Conservation (phyloP, 2,888 invertebrate genomes). For the Xanthorhoe designata region DNA sequence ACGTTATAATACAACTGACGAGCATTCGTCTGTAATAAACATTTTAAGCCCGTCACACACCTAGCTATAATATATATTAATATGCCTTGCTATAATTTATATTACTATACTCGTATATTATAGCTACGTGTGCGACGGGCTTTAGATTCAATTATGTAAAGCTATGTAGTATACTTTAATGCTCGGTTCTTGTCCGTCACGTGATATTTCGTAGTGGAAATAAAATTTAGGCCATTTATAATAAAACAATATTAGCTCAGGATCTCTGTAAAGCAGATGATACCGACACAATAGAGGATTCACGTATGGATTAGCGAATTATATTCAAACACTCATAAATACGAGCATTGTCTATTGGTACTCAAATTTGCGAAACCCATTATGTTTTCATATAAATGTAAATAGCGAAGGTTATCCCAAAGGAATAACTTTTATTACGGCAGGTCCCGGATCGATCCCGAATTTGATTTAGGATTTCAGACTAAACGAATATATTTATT, state of each 20-base stretch:
- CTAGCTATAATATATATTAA: too few species aligned
- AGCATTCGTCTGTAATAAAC: too few species aligned
- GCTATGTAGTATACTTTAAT: too few species aligned
- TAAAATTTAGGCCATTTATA: neutral
- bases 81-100: too few species aligned
- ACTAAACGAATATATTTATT: constrained; percentile 40
- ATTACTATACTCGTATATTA: too few species aligned
- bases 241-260: constrained; percentile 9
- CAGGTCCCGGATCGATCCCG: constrained; percentile 59
- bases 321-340: constrained; percentile 47
- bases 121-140: too few species aligned
- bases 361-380: constrained; percentile 54
- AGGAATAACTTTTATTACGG: constrained; percentile 62
- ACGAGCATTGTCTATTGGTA: constrained; percentile 29
- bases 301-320: constrained; percentile 40
- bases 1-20: too few species aligned
- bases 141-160: too few species aligned
- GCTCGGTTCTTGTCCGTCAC: too few species aligned
- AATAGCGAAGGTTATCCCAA: constrained; percentile 61
- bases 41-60: too few species aligned
- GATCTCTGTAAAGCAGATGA: constrained; percentile 25
- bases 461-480: constrained; percentile 51
- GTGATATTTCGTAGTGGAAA: too few species aligned
- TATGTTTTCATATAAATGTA: constrained; percentile 72
- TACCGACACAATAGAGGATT: constrained; percentile 47